Base-by-base conservation (phyloP, 2,888 invertebrate species). In the Cistogaster globosa region DNA sequence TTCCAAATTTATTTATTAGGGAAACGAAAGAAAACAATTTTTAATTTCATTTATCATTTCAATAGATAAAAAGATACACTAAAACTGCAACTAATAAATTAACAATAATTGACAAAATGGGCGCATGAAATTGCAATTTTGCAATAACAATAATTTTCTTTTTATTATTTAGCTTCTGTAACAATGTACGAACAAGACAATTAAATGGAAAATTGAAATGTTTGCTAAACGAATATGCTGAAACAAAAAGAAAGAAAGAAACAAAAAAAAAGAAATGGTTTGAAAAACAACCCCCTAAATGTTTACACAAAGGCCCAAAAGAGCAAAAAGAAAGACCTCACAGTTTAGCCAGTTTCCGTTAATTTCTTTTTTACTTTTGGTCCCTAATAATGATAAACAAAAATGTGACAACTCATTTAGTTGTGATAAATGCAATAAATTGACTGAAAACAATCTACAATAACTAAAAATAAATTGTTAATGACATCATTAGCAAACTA, bases 81-180 rank as follows among this genome's bases (percentile, higher is more conserved):
- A 42, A 63, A 82, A 78, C 48, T 85, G 82, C 82, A 85, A 36
- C 81, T 57, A 82, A 85, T 85, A 85, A 85, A 85, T 85, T 85
- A 85, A 67, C 57, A 58, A 79, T 69, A 82, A 85, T 82, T 80
- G 85, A 75, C 78, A 79, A 85, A 84, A 84, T 78, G 58, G 75
- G 78, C 69, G 82, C 85, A 85, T 85, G 85, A 85, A 85, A 85
- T 85, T 85, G 85, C 85, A 85, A 45, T 82, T 82, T 81, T 75
- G 81, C 69, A 79, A 79, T 67, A 67, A 58, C 62, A 74, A 18
- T 26, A n/a, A 32, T 5, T 32, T 32, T 32, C 6, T 0, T 32
- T 5, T 5, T 32, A 5, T 32, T 32, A 8, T 60, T 22, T n/a
- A 62, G 85, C 82, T 85, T 20, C 85, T 71, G 85, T 71, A 75